Percentiles rank a stretch among this genome's conserved stretches.
Evolutionary conservation across 2,113 vertebrate genomes (phyloP).

Genomic region (Xyliphius kryptos): DNA sequence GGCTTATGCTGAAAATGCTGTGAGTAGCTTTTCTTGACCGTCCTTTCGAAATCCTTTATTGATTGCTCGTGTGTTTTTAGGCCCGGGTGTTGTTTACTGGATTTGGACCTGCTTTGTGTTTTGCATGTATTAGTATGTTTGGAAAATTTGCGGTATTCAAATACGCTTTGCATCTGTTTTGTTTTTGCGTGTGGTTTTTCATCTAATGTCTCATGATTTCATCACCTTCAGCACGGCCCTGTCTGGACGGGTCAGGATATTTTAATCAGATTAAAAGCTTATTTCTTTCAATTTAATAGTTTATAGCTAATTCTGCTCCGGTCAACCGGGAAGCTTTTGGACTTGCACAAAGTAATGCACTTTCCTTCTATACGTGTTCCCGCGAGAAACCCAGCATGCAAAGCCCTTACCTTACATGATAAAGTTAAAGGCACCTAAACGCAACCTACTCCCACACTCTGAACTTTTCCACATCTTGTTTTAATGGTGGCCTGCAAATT

Average conservation of each 20-base stretch:
- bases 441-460: constrained; percentile 23
- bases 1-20: constrained; percentile 34
- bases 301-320: no score
- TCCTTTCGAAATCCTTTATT: neutral
- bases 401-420: no score
- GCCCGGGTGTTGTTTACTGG: neutral
- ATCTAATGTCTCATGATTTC: constrained; percentile 5
- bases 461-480: constrained; percentile 63
- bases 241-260: neutral
- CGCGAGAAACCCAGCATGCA: no score
- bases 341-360: no score
- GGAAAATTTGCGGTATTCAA: constrained; percentile 41
- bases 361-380: no score
- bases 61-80: neutral
- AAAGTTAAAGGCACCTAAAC: constrained; percentile 8
- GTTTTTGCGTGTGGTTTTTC: constrained; percentile 28
- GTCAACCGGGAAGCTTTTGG: no score
- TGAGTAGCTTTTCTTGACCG: constrained; percentile 25
- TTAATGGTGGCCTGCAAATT: constrained; percentile 62
- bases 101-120: constrained; percentile 25
- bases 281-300: neutral
- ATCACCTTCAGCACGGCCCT: constrained; percentile 9
- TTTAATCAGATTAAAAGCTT: constrained; percentile 14
- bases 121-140: constrained; percentile 37
- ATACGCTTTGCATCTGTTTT: constrained; percentile 35